Conservation (phyloP, 2,888 invertebrate genomes). For the Melanostoma scalare region DNA sequence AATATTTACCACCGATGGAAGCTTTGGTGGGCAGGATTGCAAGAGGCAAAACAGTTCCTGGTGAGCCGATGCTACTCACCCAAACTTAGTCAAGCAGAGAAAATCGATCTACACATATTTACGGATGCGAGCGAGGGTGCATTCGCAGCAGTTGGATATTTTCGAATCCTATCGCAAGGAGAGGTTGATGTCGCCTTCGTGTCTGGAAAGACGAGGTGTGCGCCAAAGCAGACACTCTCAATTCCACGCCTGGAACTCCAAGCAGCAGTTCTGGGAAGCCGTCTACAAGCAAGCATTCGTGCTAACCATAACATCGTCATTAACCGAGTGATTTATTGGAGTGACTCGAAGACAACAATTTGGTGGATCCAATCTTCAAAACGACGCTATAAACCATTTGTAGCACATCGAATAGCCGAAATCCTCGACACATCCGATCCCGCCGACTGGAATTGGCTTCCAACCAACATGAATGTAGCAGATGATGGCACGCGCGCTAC, state of each 20-base stretch:
- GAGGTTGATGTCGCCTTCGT: neutral
- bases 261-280: slow-evolving; percentile 21
- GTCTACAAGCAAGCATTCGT: slow-evolving; percentile 9
- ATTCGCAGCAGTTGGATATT: slow-evolving; percentile 25
- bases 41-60: neutral
- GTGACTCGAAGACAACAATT: slow-evolving; percentile 6
- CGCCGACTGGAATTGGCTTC: no score
- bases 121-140: slow-evolving; percentile 56
- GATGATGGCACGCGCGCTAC: no score
- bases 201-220: slow-evolving; percentile 3
- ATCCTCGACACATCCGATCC: no score
- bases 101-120: slow-evolving; percentile 51
- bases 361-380: neutral
- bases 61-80: slow-evolving; percentile 3
- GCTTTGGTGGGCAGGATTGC: slow-evolving; percentile 25
- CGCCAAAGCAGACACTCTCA: slow-evolving; percentile 3
- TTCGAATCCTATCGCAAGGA: neutral
- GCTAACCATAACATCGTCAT: neutral
- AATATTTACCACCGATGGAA: slow-evolving; percentile 18
- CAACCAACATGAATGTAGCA: no score
- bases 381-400: neutral
- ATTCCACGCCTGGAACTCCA: slow-evolving; percentile 21
- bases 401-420: neutral
- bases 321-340: neutral
- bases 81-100: neutral